Percentiles rank a stretch among this genome's conserved stretches.
Evolutionary conservation across 35 echinoderm and acorn worm species (phyloP).

Genomic region (Ophiothrix spiculata): DNA sequence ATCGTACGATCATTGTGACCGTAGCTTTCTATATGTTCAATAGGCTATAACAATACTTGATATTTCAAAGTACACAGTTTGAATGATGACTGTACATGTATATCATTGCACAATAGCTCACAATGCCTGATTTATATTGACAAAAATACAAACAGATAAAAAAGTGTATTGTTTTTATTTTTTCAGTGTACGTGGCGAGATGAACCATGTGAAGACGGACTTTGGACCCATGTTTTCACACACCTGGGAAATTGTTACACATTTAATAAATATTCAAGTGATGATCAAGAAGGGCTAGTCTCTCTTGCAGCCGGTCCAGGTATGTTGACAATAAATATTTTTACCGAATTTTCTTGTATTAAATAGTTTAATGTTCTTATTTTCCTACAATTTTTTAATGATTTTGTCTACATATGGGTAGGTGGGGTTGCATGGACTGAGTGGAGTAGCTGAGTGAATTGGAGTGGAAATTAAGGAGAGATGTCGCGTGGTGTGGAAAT

Average conservation of each 20-base stretch:
- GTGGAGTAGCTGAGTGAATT: not conserved
- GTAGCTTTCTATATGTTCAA: too few relatives aligned
- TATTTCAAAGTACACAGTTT: too few relatives aligned
- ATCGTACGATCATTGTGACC: too few relatives aligned
- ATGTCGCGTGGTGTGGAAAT: too few relatives aligned
- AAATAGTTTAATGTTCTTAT: too few relatives aligned
- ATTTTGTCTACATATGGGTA: not conserved
- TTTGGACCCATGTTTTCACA: conserved; percentile 51
- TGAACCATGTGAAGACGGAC: conserved; percentile 41
- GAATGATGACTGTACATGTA: too few relatives aligned
- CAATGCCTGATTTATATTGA: too few relatives aligned
- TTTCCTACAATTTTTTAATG: not conserved
- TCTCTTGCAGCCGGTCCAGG: conserved; percentile 75
- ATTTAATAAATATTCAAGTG: conserved; percentile 55
- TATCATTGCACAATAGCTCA: too few relatives aligned
- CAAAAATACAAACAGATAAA: not conserved
- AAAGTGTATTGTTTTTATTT: not conserved
- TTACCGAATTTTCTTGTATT: too few relatives aligned
- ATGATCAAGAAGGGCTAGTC: not conserved
- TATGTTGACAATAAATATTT: too few relatives aligned
- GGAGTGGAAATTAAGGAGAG: too few relatives aligned
- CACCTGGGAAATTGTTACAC: conserved; percentile 98
- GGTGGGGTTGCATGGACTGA: not conserved
- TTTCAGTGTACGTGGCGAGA: conserved; percentile 75
- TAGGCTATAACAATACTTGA: too few relatives aligned